Evolutionary conservation across 1,140 invertebrate genomes (phyloP).

Genomic region (Akabosia matsudoensis): DNA sequence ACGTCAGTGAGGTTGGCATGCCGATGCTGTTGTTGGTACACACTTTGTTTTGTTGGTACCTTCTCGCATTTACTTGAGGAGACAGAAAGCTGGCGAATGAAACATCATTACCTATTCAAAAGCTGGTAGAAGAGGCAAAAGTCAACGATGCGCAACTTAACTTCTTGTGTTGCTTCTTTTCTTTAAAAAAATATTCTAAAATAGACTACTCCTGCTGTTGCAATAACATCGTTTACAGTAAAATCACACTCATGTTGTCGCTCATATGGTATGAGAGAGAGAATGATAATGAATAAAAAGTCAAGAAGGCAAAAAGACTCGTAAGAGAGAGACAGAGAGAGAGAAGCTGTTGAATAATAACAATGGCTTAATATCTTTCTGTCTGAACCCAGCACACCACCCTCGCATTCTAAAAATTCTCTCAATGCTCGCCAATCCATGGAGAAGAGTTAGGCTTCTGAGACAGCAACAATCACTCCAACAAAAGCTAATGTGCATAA

Average conservation of each 20-base stretch:
- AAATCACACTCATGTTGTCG: neutral
- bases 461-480: no score
- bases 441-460: no score
- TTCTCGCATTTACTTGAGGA: neutral
- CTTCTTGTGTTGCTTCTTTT: neutral
- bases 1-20: no score
- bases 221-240: neutral
- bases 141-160: constrained; percentile 16
- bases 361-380: neutral
- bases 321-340: neutral
- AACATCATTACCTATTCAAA: neutral
- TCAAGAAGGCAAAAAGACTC: neutral
- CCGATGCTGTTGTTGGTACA: no score
- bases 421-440: no score
- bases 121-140: neutral
- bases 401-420: no score
- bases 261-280: neutral
- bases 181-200: neutral
- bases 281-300: neutral
- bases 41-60: no score
- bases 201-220: neutral
- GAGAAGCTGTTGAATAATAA: neutral
- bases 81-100: neutral
- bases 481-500: neutral
- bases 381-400: no score